A percentile compares a stretch with the other conserved stretches of the same genome.
These are phyloP conservation scores for Zosterops borbonicus DNA, from an alignment of 2,113 vertebrate genomes.

Conservation along the genomic window DNA sequence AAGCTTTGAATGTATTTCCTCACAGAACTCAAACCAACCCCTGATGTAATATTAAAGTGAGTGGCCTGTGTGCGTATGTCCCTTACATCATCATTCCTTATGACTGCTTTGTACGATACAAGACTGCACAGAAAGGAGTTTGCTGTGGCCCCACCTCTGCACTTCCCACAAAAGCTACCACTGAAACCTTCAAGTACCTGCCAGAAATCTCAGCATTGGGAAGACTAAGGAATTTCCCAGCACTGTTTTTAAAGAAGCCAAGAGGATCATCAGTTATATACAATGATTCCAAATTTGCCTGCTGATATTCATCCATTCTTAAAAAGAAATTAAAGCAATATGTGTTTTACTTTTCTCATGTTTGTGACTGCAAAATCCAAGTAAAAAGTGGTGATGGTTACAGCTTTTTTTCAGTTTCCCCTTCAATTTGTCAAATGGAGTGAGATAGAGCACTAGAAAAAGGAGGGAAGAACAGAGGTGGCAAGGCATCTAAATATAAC, in stretches of 20 bases:
- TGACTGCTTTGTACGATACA: accelerated
- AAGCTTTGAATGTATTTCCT: background rate
- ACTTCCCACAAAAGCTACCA: background rate
- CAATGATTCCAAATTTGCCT: background rate
- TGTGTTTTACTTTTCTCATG: background rate
- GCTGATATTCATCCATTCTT: background rate
- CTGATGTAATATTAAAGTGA: background rate
- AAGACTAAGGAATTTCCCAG: background rate
- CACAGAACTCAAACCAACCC: background rate
- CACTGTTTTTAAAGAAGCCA: background rate
- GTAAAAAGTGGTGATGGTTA: background rate
- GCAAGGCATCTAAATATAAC: background rate
- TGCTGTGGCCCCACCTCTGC: background rate
- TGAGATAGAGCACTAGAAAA: background rate
- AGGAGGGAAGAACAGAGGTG: background rate
- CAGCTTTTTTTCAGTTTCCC: background rate
- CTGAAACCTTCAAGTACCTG: background rate
- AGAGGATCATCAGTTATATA: background rate
- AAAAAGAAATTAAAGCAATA: background rate
- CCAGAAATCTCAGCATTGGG: background rate
- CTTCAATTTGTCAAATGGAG: background rate
- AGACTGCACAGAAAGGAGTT: background rate
- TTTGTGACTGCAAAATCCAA: background rate
- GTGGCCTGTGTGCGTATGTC: background rate
- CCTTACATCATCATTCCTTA: background rate